These are phyloP conservation scores for Hylia prasina DNA, from an alignment of 2,113 vertebrate species.

Conservation along the genomic window DNA sequence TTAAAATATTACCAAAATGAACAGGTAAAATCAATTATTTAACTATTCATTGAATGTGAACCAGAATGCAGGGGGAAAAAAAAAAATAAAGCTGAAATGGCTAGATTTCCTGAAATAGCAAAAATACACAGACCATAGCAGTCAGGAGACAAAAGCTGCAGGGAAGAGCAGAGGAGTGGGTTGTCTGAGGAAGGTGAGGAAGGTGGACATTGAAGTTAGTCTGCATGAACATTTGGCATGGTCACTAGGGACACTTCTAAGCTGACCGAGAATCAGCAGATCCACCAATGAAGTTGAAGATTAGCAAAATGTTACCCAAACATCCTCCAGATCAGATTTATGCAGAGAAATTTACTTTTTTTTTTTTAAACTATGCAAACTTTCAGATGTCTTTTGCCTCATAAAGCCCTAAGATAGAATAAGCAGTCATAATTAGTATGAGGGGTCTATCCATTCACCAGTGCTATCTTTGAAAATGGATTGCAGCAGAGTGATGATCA, in stretches of 20 bases:
- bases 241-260: not conserved
- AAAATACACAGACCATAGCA: not conserved
- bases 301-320: not conserved
- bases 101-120: not conserved
- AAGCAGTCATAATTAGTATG: not conserved
- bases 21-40: not conserved
- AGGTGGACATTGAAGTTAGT: not conserved
- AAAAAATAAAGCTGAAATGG: not conserved
- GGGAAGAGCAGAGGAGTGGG: not conserved
- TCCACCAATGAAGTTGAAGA: not conserved
- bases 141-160: not conserved
- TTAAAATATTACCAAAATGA: not conserved
- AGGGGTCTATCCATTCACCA: not conserved
- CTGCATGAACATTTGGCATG: not conserved
- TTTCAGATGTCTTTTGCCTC: not conserved
- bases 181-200: not conserved
- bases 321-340: not conserved
- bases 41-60: not conserved
- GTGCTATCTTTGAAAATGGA: not conserved
- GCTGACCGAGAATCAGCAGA: not conserved
- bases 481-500: not conserved
- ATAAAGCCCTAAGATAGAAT: not conserved
- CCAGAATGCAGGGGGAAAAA: not conserved
- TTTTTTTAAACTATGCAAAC: not conserved
- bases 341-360: not conserved